Base-by-base conservation (phyloP, 2,888 invertebrate genomes). In the Stenichneumon culpator region DNA sequence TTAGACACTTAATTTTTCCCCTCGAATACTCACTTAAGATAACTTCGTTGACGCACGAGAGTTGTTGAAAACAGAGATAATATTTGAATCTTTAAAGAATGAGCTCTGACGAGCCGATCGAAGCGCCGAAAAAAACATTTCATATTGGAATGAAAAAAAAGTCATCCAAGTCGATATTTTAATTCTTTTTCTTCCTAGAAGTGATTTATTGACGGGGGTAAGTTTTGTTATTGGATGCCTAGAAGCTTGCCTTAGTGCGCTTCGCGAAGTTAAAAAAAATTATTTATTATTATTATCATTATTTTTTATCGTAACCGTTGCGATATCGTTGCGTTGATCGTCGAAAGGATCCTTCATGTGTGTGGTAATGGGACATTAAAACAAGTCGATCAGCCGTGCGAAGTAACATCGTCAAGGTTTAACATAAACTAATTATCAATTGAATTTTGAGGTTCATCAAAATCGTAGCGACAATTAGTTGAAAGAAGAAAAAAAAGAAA, bases 401-500 rank as follows among this genome's bases (percentile, higher is more conserved):
- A 79, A 79, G 44, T n/a, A 54, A 70, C n/a, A n/a, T 70, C 70
- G 70, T 52, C 32, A n/a, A 28, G 63, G 6, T 67, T 19, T 39
- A 36, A 36, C 39, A 19, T 22, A 36, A 68, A 57, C 14, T 19
- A 5, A 72, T 19, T 63, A 44, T 44, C 54, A 65, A 50, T 69
- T 74, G 22, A 73, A 79, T 75, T 75, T 44, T 52, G 65, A 72
- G 82, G 69, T 63, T 79, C 79, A 50, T 72, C 22, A 68, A 72
- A 50, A 83, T 83, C 78, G 54, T 86, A 83, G 52, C 60, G 79
- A 75, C 75, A 79, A 74, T 80, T 72, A 81, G 74, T 77, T 65
- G 74, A n/a, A 50, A 50, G 32, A 63, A 78, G 36, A 16, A 63
- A 32, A 28, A 5, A 14, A 63, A 14, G n/a, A 63, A 70, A 68